Evolutionary conservation across 2,888 invertebrate species (phyloP), one percentile per base, ranked within the genome.

Genomic region (Philereme transversata): DNA sequence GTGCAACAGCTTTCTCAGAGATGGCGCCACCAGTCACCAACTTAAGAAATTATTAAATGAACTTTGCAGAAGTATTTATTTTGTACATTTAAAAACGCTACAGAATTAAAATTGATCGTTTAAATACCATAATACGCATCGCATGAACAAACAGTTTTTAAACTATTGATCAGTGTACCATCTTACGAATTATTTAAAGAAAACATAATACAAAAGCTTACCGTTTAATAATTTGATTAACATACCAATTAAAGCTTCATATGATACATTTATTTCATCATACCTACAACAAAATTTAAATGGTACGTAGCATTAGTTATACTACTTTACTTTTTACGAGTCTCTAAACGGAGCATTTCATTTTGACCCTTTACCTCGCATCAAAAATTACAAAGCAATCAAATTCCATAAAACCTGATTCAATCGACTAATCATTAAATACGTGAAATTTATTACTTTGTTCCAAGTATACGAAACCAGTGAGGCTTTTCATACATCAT

Each of bases 311-410:
- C 34, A 4, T 57, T 60, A 57, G 51, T 45, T 40, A 51, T 40
- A 59, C 52, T 53, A 54, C 59, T 57, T 55, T 57, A 55, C 41
- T 54, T 67, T 64, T 64, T 64, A 52, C 34, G 57, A 60, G 45
- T 51, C 48, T 60, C 50, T 58, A 61, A 60, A 51, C 50, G 49
- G 33, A 61, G 43, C 53, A 55, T 43, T 62, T 58, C 40, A 38
- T 51, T 54, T 54, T 62, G 47, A 62, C 62, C 62, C 51, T 58
- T 57, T 48, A 58, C 54, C 54, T 54, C 44, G 8, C 22, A 57
- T 65, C 22, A 69, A 71, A 75, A 79, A 77, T 78, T 77, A 76
- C 70, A 60, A 68, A 67, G 74, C 76, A 78, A 80, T 79, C 78
- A 78, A 78, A 75, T 71, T 72, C 72, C 73, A 75, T 65, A 67